A percentile compares a stretch with the other conserved stretches of the same genome.
phyloP scores from a whole-genome alignment of 2,888 invertebrate genomes.

The Seira sanloemensis region DNA sequence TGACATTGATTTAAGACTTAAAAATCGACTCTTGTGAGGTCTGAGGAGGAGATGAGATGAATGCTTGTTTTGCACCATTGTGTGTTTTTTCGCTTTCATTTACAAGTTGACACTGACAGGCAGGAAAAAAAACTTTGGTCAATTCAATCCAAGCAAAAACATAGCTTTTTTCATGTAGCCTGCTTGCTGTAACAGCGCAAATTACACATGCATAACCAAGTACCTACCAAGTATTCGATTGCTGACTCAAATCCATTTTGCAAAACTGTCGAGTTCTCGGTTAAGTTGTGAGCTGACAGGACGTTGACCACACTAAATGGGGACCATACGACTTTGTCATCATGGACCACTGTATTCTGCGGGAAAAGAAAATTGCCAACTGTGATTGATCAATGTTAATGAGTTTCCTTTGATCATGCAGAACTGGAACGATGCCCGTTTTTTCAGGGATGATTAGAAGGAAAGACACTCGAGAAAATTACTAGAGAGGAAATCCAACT shows the following conservation, averaged over 20 bases:
- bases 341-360: conserved; percentile 69
- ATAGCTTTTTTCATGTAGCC: no score
- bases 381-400: no score
- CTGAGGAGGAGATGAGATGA: background rate
- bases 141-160: no score
- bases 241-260: conserved; percentile 67
- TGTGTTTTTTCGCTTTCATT: background rate
- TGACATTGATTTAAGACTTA: conserved; percentile 51
- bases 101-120: background rate
- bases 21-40: no score
- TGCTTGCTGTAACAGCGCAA: no score
- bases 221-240: conserved; percentile 63
- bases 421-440: no score
- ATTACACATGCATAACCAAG: background rate
- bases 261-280: conserved; percentile 49
- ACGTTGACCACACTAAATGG: conserved; percentile 72
- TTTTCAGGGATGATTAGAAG: no score
- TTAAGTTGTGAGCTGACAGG: conserved; percentile 60
- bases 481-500: no score
- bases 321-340: conserved; percentile 71
- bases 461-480: no score
- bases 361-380: conserved; percentile 13
- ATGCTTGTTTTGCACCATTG: background rate
- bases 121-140: no score
- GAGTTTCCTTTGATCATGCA: no score